Conservation (phyloP, 2,888 invertebrate genomes). For the Meiosimyza platycephala region DNA sequence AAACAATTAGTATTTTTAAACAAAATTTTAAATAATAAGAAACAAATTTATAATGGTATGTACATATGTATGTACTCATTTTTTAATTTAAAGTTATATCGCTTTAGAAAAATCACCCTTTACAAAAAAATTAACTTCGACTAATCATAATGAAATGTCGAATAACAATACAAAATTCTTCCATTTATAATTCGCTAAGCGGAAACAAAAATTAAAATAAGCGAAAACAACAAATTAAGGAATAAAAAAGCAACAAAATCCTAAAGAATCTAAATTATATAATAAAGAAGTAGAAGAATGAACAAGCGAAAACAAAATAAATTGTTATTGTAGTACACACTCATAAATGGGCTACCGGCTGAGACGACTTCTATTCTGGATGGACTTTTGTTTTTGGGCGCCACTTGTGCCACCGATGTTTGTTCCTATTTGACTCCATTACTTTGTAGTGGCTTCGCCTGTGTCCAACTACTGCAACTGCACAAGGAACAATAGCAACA, state of each 20-base stretch:
- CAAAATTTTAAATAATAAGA: too few species aligned
- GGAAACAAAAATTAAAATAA: conserved; percentile 10
- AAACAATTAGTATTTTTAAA: too few species aligned
- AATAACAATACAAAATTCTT: conserved; percentile 15
- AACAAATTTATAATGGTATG: too few species aligned
- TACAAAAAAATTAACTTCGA: neutral
- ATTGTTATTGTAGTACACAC: too few species aligned
- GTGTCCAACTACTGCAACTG: neutral
- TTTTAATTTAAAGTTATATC: too few species aligned
- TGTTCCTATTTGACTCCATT: conserved; percentile 1
- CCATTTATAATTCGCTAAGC: conserved; percentile 5
- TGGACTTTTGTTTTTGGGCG: conserved; percentile 1
- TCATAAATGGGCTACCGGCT: too few species aligned
- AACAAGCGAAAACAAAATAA: too few species aligned
- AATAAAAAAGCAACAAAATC: too few species aligned
- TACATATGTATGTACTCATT: too few species aligned
- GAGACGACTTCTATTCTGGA: neutral
- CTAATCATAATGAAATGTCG: conserved; percentile 8
- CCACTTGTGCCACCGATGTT: neutral
- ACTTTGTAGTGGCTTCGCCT: neutral
- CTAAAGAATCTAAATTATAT: too few species aligned
- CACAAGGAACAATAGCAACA: neutral
- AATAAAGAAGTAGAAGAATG: too few species aligned
- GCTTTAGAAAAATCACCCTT: neutral
- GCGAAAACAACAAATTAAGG: conserved; percentile 8